Percentiles rank a stretch among this genome's conserved stretches.
phyloP scores from a whole-genome alignment of 2,797 vertebrate species.

The Sitta carolinensis region DNA sequence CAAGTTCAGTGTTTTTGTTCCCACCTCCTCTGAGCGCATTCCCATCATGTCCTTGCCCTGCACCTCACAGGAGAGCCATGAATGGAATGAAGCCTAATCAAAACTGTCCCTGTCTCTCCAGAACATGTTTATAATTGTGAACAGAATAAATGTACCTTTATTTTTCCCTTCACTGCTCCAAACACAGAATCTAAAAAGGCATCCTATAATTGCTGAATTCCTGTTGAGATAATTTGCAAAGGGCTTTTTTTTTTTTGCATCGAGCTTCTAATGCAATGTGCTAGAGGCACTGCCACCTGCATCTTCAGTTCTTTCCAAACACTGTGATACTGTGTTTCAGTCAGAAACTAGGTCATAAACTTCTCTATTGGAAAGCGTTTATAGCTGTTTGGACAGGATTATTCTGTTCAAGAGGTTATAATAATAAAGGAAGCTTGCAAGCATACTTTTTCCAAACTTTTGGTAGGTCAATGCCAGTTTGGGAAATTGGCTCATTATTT shows the following conservation, averaged over 20 bases:
- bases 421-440: constrained; percentile 58
- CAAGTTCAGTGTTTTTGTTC: not conserved
- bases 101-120: not conserved
- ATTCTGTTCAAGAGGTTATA: constrained; percentile 68
- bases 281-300: not conserved
- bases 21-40: not conserved
- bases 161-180: not conserved
- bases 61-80: not conserved
- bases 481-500: constrained; percentile 13
- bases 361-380: constrained; percentile 41
- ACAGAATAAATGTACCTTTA: not conserved
- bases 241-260: not conserved
- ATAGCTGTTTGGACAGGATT: constrained; percentile 23
- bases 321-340: not conserved
- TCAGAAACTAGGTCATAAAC: constrained; percentile 69
- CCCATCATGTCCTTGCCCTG: not conserved
- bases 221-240: not conserved
- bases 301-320: not conserved
- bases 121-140: not conserved
- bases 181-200: not conserved
- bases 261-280: rapidly evolving
- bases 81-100: not conserved
- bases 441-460: constrained; percentile 13
- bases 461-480: not conserved
- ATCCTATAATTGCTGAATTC: not conserved